Conservation (phyloP, 2,888 invertebrate genomes). For the Chrysolina americana region DNA sequence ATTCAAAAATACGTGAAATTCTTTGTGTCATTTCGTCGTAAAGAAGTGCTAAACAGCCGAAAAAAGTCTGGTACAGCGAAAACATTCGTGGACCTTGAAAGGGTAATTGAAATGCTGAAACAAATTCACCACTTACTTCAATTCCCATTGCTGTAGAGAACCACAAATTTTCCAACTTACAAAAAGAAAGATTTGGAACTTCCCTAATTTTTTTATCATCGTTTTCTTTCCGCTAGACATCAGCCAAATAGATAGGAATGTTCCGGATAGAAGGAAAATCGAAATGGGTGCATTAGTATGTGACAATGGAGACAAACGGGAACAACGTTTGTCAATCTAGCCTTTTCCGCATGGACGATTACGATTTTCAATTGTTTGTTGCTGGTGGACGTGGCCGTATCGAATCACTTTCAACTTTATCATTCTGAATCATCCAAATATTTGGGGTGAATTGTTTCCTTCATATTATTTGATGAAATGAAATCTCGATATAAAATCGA, state of each 20-base stretch:
- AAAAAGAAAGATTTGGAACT: no score
- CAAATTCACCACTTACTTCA: no score
- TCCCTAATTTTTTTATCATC: constrained; percentile 1
- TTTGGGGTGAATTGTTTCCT: background rate
- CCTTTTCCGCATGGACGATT: constrained; percentile 67
- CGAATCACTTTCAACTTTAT: background rate
- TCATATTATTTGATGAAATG: background rate
- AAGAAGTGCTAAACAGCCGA: no score
- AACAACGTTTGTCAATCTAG: constrained; percentile 68
- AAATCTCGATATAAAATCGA: background rate
- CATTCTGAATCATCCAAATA: background rate
- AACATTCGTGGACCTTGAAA: no score
- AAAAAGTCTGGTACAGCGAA: no score
- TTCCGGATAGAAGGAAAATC: constrained; percentile 17
- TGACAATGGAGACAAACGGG: constrained; percentile 65
- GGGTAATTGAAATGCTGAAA: no score
- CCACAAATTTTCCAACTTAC: no score
- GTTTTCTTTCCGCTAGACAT: constrained; percentile 8
- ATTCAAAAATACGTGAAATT: no score
- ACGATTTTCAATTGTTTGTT: constrained; percentile 51
- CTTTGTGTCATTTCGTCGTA: no score
- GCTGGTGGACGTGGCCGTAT: background rate
- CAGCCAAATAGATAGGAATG: background rate
- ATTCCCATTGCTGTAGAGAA: no score
- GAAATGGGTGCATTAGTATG: constrained; percentile 59